Evolutionary conservation across 2,888 invertebrate species (phyloP).

Genomic region (Thumatha senex): DNA sequence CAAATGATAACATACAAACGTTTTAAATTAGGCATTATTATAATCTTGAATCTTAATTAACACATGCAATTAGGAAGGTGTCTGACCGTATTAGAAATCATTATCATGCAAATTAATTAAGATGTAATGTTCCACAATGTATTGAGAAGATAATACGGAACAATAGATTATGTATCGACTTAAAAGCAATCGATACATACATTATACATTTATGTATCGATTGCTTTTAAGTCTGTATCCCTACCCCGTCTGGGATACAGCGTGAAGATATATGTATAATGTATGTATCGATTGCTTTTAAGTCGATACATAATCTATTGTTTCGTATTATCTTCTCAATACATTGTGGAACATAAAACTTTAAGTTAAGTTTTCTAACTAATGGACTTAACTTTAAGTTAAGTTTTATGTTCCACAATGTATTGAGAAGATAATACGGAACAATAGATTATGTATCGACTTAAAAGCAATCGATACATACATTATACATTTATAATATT

Average conservation of each 20-base stretch:
- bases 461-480: neutral
- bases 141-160: constrained; percentile 2
- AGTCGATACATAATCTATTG: neutral
- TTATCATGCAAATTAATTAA: constrained; percentile 35
- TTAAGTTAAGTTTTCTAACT: no score
- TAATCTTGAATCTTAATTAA: constrained; percentile 29
- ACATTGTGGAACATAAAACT: constrained; percentile 2
- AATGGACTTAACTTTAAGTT: no score
- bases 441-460: neutral
- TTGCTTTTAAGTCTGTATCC: no score
- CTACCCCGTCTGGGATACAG: no score
- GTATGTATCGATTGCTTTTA: neutral
- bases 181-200: neutral
- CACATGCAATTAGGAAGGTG: constrained; percentile 29
- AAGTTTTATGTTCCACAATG: constrained; percentile 1
- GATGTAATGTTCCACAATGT: constrained; percentile 3
- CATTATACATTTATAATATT: no score
- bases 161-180: neutral
- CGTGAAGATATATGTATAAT: no score
- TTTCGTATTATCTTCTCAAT: constrained; percentile 2
- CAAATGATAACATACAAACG: no score
- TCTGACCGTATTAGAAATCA: constrained; percentile 23
- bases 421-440: constrained; percentile 2
- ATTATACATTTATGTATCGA: no score
- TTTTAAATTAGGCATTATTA: no score